Conservation (phyloP, 2,113 vertebrate species). For the Oncorhynchus nerka region DNA sequence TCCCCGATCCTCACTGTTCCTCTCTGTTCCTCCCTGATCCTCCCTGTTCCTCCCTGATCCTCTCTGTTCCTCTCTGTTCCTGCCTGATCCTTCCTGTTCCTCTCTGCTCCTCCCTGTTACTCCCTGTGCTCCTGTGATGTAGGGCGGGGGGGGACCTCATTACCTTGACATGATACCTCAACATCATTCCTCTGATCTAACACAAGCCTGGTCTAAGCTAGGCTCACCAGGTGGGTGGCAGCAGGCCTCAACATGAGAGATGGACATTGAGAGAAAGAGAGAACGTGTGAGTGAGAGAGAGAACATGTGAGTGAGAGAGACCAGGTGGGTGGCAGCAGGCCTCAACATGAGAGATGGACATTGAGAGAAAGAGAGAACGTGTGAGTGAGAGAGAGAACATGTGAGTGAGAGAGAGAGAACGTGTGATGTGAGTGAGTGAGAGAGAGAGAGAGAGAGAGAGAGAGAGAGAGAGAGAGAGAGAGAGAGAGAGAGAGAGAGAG, state of each 20-base stretch:
- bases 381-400: not conserved
- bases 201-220: not conserved
- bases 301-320: not conserved
- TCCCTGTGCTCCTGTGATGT: too few species aligned
- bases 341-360: not conserved
- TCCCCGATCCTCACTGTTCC: too few species aligned
- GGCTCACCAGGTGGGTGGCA: not conserved
- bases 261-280: slow-evolving; percentile 12
- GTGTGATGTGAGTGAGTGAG: not conserved
- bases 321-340: not conserved
- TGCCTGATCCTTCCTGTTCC: too few species aligned
- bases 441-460: not conserved
- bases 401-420: not conserved
- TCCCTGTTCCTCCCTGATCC: too few species aligned
- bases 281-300: not conserved
- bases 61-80: too few species aligned
- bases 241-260: not conserved
- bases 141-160: too few species aligned
- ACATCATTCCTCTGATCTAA: not conserved
- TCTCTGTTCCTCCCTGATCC: too few species aligned
- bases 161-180: too few species aligned
- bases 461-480: not conserved
- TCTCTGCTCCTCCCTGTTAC: too few species aligned
- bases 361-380: slow-evolving; percentile 14
- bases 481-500: not conserved